Base-by-base conservation (phyloP, 2,797 vertebrate genomes). In the Chelon labrosus region DNA sequence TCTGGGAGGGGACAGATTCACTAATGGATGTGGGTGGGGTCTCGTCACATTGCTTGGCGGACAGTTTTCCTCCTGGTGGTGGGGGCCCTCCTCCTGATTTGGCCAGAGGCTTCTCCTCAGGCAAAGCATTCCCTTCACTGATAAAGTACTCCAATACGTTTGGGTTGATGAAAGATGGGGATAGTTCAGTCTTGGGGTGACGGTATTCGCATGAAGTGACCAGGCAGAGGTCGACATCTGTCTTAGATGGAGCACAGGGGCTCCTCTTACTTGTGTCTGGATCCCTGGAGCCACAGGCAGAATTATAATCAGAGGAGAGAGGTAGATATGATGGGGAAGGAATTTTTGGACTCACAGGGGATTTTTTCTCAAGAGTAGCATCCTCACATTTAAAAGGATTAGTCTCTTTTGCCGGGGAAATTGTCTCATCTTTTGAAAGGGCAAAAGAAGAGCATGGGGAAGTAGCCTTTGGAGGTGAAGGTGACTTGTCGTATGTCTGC, bases 111-210 rank as follows among this genome's bases (percentile, higher is more conserved):
- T 95, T 98, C 74, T 97, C 95, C 19, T 96, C 93, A 35, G 96
- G 93, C 74, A 94, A 84, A 61, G 90, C 58, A 9, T 94, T 92
- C 56, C 97, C 96, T 79, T 97, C 97, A 85, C 89, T 96, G 70
- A 96, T 94, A 91, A 99, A 98, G 92, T 96, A 99, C 85, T 99
- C 97, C 1, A 99, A 91, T 37, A 97, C 97, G 75, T 96, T 99
- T 10, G 97, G 98, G 70, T 99, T 99, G 84, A 99, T 99, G 90
- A 99, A 99, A 39, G 98, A 99, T 2, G 98, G 98, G 0, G 98
- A 99, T 9, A 99, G 94, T 86, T 99, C 98, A 1, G 97, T 98
- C 90, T 98, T 98, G 14, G 97, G 97, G 80, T 98, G 98, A 67
- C 97, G 97, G 76, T 97, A 99, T 79, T 99, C 97, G 27, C 97